A percentile compares a stretch with the other conserved stretches of the same genome.
These are phyloP conservation scores for Microctenopoma steveboyesi DNA, from an alignment of 2,797 vertebrate genomes.

Conservation along the genomic window DNA sequence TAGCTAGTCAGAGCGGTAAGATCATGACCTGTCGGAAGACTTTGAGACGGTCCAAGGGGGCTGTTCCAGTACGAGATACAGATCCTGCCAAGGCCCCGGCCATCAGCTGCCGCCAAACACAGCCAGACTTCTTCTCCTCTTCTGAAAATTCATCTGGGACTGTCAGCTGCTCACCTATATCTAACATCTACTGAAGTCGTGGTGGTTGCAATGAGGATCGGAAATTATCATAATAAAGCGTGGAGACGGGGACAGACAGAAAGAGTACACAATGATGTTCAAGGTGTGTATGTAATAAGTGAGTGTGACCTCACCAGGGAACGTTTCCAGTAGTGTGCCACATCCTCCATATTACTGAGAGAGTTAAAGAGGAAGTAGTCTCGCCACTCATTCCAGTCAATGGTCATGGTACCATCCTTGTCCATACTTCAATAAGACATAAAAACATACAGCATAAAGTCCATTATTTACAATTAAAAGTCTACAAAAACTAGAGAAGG, in stretches of 20 bases:
- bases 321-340: constrained; percentile 91
- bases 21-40: constrained; percentile 94
- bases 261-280: neutral
- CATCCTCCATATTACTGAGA: constrained; percentile 88
- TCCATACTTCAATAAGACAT: constrained; percentile 84
- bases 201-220: neutral
- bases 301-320: constrained; percentile 82
- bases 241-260: constrained; percentile 1
- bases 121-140: constrained; percentile 92
- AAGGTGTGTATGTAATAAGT: neutral
- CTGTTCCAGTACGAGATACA: constrained; percentile 92
- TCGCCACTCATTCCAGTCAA: constrained; percentile 93
- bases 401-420: constrained; percentile 90
- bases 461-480: neutral
- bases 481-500: neutral
- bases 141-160: constrained; percentile 96
- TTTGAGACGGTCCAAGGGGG: constrained; percentile 95
- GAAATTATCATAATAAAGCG: neutral
- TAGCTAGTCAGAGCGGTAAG: neutral
- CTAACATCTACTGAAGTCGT: constrained; percentile 87
- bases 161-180: constrained; percentile 93
- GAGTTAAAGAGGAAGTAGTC: constrained; percentile 92
- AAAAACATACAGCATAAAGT: constrained; percentile 25
- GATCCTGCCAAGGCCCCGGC: constrained; percentile 92
- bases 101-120: constrained; percentile 94